phyloP scores from a whole-genome alignment of 2,888 invertebrate species.

The Lapara coniferarum region DNA sequence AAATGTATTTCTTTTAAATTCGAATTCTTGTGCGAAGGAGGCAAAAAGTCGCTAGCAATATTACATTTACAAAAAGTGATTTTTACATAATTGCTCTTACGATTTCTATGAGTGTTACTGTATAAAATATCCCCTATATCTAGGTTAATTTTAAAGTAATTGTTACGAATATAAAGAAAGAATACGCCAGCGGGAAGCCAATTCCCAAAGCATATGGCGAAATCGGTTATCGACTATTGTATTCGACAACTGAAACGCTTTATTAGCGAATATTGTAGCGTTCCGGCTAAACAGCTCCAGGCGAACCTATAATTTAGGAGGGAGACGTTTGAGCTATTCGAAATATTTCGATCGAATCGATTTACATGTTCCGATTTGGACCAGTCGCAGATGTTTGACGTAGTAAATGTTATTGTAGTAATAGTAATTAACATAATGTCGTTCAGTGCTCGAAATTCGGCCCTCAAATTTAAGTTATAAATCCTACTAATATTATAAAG shows the following conservation, averaged over 20 bases:
- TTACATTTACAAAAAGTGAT: too few species aligned
- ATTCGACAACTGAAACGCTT: constrained; percentile 69
- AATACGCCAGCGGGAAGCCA: constrained; percentile 46
- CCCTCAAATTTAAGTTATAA: too few species aligned
- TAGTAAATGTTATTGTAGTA: not conserved
- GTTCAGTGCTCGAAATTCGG: too few species aligned
- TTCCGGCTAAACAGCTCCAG: constrained; percentile 70
- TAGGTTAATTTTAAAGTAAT: constrained; percentile 2
- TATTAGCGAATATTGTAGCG: constrained; percentile 75
- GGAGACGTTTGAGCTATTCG: constrained; percentile 58
- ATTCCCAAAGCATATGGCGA: constrained; percentile 58
- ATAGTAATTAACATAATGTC: too few species aligned
- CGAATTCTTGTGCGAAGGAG: too few species aligned
- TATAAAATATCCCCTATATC: not conserved
- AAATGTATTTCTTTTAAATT: too few species aligned
- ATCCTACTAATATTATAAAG: too few species aligned
- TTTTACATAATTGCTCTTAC: too few species aligned
- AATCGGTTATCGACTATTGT: constrained; percentile 57
- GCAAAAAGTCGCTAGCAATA: too few species aligned
- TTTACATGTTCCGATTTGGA: constrained; percentile 67
- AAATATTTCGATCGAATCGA: constrained; percentile 63
- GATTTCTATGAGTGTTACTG: not conserved
- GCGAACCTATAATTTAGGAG: constrained; percentile 76
- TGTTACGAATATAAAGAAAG: constrained; percentile 5
- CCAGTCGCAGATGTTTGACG: constrained; percentile 33